A percentile compares a stretch with the other conserved stretches of the same genome.
Conservation (phyloP, 2,888 invertebrate genomes). For the Melieria picta region DNA sequence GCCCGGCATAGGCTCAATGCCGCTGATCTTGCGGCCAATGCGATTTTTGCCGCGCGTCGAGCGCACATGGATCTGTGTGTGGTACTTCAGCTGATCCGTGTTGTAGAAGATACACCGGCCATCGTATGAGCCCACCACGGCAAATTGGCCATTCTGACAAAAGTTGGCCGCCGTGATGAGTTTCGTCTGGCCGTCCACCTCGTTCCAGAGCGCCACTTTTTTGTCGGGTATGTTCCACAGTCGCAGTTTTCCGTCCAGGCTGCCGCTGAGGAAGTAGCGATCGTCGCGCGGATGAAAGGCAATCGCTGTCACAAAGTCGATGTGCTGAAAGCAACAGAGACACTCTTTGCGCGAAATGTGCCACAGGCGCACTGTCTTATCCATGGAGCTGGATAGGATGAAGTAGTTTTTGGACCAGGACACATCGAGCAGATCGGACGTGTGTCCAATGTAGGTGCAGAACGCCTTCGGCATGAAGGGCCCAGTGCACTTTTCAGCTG, state of each 20-base stretch:
- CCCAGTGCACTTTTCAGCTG: conserved; percentile 72
- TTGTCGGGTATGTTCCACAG: conserved; percentile 99
- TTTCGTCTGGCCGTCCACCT: conserved; percentile 93
- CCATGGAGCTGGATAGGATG: conserved; percentile 97
- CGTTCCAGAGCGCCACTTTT: conserved; percentile 98
- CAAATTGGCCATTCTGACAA: conserved; percentile 97
- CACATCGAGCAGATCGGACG: conserved; percentile 94
- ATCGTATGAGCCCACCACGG: conserved; percentile 98
- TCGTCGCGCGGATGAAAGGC: conserved; percentile 96
- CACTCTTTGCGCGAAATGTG: conserved; percentile 97
- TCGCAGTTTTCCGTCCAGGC: conserved; percentile 96
- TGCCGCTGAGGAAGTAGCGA: conserved; percentile 93
- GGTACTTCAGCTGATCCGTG: conserved; percentile 97
- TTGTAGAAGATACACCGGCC: conserved; percentile 98
- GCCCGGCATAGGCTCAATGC: conserved; percentile 95
- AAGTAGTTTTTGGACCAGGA: conserved; percentile 99
- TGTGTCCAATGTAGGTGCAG: conserved; percentile 93
- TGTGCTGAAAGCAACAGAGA: conserved; percentile 98
- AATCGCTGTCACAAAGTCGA: conserved; percentile 98
- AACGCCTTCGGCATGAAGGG: conserved; percentile 91
- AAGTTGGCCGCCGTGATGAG: conserved; percentile 97
- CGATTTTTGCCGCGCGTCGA: conserved; percentile 96
- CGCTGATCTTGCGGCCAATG: conserved; percentile 94
- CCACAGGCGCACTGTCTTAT: conserved; percentile 97
- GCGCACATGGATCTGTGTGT: conserved; percentile 95